phyloP scores from a whole-genome alignment of 2,888 invertebrate genomes.

The Deroplatys truncata region DNA sequence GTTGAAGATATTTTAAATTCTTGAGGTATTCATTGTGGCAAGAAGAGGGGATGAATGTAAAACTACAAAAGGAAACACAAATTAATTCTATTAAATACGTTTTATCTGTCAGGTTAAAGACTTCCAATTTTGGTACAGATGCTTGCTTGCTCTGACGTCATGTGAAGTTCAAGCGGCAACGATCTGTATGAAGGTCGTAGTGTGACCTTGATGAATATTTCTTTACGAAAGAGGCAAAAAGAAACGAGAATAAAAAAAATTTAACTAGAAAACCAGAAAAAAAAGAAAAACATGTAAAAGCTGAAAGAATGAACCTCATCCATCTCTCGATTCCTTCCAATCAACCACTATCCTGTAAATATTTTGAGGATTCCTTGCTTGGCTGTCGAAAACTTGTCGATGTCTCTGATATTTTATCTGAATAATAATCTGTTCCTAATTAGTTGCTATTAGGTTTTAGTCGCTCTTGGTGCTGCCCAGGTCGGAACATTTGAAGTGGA shows the following conservation, averaged over 20 bases:
- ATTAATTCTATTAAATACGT: no score
- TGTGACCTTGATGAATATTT: background rate
- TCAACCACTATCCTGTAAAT: background rate
- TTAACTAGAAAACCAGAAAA: background rate
- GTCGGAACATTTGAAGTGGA: background rate
- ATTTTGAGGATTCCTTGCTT: background rate
- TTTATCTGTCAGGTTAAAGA: no score
- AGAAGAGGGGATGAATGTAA: no score
- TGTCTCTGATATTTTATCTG: background rate
- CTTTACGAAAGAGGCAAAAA: background rate
- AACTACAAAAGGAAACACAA: no score
- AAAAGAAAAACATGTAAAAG: background rate
- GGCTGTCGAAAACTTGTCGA: background rate
- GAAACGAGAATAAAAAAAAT: background rate
- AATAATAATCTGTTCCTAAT: background rate
- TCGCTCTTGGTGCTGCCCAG: background rate
- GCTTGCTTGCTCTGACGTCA: background rate
- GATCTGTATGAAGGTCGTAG: background rate
- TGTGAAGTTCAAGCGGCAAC: background rate
- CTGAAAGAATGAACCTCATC: background rate
- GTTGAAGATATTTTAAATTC: no score
- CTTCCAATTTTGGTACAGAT: no score
- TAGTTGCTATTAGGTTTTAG: background rate
- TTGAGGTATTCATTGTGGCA: no score
- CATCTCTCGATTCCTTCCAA: background rate